A percentile compares a stretch with the other conserved stretches of the same genome.
These are phyloP conservation scores for Parapristionchus giblindavisi DNA, from an alignment of 2,888 invertebrate species.

Conservation along the genomic window DNA sequence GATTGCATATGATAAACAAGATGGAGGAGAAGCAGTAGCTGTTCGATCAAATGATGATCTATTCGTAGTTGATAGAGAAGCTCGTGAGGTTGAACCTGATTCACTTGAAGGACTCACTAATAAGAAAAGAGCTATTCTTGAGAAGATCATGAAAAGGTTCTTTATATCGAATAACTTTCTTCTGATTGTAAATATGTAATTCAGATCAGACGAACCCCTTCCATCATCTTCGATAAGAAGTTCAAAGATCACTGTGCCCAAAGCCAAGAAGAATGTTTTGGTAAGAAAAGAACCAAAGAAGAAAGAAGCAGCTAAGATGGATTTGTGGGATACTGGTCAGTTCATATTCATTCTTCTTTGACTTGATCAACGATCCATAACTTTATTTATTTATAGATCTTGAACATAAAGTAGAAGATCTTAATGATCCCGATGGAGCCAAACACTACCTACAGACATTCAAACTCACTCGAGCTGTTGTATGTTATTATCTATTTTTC, in stretches of 20 bases:
- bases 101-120: constrained; percentile 7
- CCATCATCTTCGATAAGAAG: neutral
- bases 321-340: constrained; percentile 22
- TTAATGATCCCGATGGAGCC: constrained; percentile 14
- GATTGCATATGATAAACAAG: constrained; percentile 7
- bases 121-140: constrained; percentile 22
- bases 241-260: constrained; percentile 13
- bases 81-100: constrained; percentile 14
- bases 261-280: constrained; percentile 3
- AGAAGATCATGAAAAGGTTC: constrained; percentile 25
- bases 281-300: constrained; percentile 32
- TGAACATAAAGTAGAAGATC: constrained; percentile 15
- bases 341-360: neutral
- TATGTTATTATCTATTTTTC: no score
- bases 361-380: neutral
- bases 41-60: constrained; percentile 35
- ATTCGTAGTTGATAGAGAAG: constrained; percentile 39
- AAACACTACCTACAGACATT: constrained; percentile 19
- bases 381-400: neutral
- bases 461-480: constrained; percentile 31
- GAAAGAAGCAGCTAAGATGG: constrained; percentile 6
- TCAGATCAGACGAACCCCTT: constrained; percentile 22
- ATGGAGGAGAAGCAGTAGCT: constrained; percentile 23
- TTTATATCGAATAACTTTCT: neutral
- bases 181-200: neutral